Percentiles rank a stretch among this genome's conserved stretches.
Evolutionary conservation across 1,140 invertebrate genomes (phyloP).

Genomic region (Pentalonia nigronervosa): DNA sequence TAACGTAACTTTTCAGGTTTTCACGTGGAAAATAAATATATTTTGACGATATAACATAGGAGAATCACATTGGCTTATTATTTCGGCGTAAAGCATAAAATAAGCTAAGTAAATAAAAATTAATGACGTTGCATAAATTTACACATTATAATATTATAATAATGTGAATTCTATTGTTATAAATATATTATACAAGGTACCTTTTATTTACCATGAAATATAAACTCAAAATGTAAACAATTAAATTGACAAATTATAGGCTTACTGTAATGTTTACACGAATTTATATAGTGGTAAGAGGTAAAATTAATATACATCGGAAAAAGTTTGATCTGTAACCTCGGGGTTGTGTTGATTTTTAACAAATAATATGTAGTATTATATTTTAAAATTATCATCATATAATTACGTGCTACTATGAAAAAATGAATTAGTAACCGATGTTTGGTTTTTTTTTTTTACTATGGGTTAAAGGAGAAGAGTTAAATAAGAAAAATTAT

Average conservation of each 20-base stretch:
- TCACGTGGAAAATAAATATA: no score
- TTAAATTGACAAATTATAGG: background rate
- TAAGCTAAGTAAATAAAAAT: no score
- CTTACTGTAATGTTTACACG: background rate
- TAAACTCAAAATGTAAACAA: background rate
- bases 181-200: background rate
- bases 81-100: no score
- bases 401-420: background rate
- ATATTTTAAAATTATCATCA: background rate
- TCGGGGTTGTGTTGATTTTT: background rate
- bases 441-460: background rate
- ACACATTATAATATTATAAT: background rate
- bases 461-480: background rate
- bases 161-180: no score
- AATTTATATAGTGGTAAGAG: background rate
- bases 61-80: no score
- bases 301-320: background rate
- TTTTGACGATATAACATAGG: no score
- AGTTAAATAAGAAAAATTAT: background rate
- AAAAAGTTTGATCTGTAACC: background rate
- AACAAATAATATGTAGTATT: background rate
- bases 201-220: background rate
- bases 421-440: background rate
- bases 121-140: background rate
- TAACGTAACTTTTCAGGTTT: no score